Evolutionary conservation across 2,113 vertebrate species (phyloP).

Genomic region (Nyctibius bracteatus): DNA sequence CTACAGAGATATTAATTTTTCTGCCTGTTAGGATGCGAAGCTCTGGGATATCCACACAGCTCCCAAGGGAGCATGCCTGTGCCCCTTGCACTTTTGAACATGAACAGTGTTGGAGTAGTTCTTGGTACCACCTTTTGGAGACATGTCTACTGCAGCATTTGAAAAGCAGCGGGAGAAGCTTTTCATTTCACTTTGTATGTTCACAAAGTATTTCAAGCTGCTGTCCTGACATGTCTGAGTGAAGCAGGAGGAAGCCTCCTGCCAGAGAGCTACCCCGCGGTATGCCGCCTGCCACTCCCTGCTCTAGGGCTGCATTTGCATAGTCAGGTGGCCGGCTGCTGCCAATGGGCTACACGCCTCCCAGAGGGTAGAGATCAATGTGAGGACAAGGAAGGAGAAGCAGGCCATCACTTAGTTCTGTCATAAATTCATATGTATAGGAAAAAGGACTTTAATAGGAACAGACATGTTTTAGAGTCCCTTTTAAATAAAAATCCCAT

Average conservation of each 20-base stretch:
- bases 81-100: not conserved
- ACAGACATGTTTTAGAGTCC: not conserved
- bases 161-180: slow-evolving; percentile 17
- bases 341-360: not conserved
- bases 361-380: not conserved
- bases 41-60: not conserved
- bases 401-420: not conserved
- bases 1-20: not conserved
- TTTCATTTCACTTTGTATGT: not conserved
- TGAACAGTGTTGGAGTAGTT: not conserved
- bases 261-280: slow-evolving; percentile 58
- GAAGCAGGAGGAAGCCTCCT: slow-evolving; percentile 62
- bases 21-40: not conserved
- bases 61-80: not conserved
- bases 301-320: not conserved
- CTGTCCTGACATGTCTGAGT: slow-evolving; percentile 69
- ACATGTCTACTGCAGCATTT: not conserved
- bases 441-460: not conserved
- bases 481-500: not conserved
- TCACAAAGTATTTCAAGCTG: slow-evolving; percentile 6
- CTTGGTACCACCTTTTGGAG: slow-evolving; percentile 11
- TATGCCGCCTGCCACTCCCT: slow-evolving; percentile 63
- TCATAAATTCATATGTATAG: not conserved
- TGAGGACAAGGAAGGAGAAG: not conserved
- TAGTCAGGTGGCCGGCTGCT: not conserved